phyloP scores from a whole-genome alignment of 2,888 invertebrate genomes.

The Drosophila recens region DNA sequence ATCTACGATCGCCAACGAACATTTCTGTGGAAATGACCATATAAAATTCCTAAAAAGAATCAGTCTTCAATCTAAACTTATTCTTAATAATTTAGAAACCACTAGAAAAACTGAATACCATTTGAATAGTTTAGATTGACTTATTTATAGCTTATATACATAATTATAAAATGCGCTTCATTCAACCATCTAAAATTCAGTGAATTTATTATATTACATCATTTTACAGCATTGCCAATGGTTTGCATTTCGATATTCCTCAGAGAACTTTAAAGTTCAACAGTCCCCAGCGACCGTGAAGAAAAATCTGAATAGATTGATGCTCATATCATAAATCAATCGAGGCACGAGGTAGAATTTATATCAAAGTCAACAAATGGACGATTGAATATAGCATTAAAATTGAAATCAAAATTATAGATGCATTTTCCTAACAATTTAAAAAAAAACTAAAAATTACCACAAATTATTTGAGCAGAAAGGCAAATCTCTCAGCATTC shows the following conservation, averaged over 20 bases:
- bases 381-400: slow-evolving; percentile 19
- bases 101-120: neutral
- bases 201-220: slow-evolving; percentile 9
- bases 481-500: no score
- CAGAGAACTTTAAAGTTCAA: slow-evolving; percentile 14
- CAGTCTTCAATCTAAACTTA: no score
- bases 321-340: slow-evolving; percentile 27
- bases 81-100: neutral
- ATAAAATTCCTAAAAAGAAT: neutral
- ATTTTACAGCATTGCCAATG: slow-evolving; percentile 1
- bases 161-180: neutral
- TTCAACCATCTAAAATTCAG: neutral
- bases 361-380: neutral
- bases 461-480: neutral
- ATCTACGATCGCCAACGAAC: no score
- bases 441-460: neutral
- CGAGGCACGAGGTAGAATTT: slow-evolving; percentile 2
- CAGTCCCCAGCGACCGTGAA: slow-evolving; percentile 14
- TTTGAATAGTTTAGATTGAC: neutral
- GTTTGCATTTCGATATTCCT: slow-evolving; percentile 4
- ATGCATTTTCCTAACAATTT: neutral
- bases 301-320: neutral
- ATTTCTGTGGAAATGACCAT: no score
- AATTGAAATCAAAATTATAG: neutral
- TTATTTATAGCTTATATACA: neutral